A percentile compares a stretch with the other conserved stretches of the same genome.
Conservation (phyloP, 2,113 vertebrate species). For the Clarias gariepinus region DNA sequence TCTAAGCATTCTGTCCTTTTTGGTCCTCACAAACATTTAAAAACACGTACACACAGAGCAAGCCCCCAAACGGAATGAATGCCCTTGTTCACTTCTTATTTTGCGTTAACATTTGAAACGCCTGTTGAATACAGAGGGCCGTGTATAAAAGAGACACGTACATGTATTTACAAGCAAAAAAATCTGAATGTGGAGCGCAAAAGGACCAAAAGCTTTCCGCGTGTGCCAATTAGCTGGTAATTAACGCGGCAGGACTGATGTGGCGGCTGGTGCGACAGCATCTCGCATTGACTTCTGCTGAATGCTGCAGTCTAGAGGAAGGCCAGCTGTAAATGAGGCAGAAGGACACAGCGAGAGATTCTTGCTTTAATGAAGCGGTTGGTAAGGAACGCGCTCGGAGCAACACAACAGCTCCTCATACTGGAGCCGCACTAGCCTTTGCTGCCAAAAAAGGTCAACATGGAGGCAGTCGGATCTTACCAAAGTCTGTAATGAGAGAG, state of each 20-base stretch:
- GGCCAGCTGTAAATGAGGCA: slow-evolving; percentile 83
- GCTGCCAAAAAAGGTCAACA: slow-evolving; percentile 69
- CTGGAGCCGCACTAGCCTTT: slow-evolving; percentile 42
- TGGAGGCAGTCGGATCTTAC: slow-evolving; percentile 43
- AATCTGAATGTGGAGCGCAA: slow-evolving; percentile 60
- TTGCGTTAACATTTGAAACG: slow-evolving; percentile 76
- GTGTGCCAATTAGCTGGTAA: slow-evolving; percentile 85
- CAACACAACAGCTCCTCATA: slow-evolving; percentile 23
- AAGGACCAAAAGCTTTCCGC: slow-evolving; percentile 58
- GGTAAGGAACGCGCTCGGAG: slow-evolving; percentile 79
- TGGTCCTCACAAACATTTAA: neutral
- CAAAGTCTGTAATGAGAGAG: neutral
- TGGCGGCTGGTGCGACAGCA: slow-evolving; percentile 63
- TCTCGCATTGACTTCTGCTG: slow-evolving; percentile 80
- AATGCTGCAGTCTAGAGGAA: slow-evolving; percentile 67
- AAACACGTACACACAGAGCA: slow-evolving; percentile 37
- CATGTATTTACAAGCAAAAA: slow-evolving; percentile 64
- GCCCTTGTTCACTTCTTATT: slow-evolving; percentile 74
- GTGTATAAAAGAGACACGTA: slow-evolving; percentile 60
- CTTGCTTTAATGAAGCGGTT: slow-evolving; percentile 85
- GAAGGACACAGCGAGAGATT: slow-evolving; percentile 73
- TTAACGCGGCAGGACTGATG: slow-evolving; percentile 74
- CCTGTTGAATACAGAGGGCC: slow-evolving; percentile 66
- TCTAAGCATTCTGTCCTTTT: no score
- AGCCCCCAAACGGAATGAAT: slow-evolving; percentile 79